Conservation (phyloP, 2,113 vertebrate genomes). For the Erythrolamprus reginae region DNA sequence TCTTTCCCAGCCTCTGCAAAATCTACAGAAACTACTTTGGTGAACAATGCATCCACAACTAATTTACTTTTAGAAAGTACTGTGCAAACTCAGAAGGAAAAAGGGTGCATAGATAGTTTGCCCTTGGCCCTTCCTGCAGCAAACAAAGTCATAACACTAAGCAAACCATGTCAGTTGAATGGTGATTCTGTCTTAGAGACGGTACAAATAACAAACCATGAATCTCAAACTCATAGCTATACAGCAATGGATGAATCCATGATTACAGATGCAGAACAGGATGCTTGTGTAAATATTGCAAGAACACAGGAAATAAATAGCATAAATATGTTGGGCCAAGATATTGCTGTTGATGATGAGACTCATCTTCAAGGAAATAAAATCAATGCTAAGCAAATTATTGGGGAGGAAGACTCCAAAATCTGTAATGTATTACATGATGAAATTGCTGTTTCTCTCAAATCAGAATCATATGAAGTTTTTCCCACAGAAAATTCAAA, state of each 20-base stretch:
- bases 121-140: not conserved
- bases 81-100: not conserved
- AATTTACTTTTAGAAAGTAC: not conserved
- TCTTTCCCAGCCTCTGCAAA: conserved; percentile 5
- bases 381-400: not conserved
- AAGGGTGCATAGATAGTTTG: not conserved
- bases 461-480: not conserved
- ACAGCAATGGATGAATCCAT: conserved; percentile 5
- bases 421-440: not conserved
- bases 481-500: conserved; percentile 1
- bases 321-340: not conserved
- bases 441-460: not conserved
- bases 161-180: conserved; percentile 6
- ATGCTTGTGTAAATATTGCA: not conserved
- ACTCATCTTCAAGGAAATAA: not conserved
- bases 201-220: not conserved
- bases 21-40: not conserved
- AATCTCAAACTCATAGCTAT: not conserved
- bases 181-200: not conserved
- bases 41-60: not conserved
- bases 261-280: not conserved
- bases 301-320: fast-evolving
- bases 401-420: not conserved
- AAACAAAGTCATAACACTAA: not conserved
- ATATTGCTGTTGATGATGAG: not conserved